phyloP scores from a whole-genome alignment of 2,888 invertebrate species.

The Lamproptera curius region DNA sequence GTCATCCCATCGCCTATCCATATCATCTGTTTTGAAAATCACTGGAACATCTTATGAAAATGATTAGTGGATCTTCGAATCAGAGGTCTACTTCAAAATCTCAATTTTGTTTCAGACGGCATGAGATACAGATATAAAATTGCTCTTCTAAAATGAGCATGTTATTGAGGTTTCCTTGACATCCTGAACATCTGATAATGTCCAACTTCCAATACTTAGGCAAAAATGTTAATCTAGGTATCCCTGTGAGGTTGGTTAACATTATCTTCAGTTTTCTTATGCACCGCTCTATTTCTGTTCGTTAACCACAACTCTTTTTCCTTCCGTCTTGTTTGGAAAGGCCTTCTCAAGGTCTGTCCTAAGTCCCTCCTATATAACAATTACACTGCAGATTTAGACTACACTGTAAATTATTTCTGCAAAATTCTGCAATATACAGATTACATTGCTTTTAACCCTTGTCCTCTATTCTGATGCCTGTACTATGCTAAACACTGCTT shows the following conservation, averaged over 20 bases:
- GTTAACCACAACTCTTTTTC: background rate
- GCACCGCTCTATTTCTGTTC: background rate
- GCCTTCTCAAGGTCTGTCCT: conserved; percentile 23
- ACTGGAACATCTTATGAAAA: conserved; percentile 1
- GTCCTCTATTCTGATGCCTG: background rate
- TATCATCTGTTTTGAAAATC: conserved; percentile 3
- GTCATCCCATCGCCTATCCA: background rate
- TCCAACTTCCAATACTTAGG: conserved; percentile 26
- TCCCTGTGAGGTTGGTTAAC: background rate
- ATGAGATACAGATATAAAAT: background rate
- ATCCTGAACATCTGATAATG: conserved; percentile 25
- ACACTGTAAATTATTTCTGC: too few species aligned
- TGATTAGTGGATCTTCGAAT: background rate
- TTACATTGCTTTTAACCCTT: conserved; percentile 20
- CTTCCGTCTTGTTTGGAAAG: conserved; percentile 21
- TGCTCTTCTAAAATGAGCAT: background rate
- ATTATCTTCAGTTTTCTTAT: too few species aligned
- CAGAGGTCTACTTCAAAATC: background rate
- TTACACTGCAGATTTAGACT: conserved; percentile 15
- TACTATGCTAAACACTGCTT: conserved; percentile 6
- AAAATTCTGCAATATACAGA: too few species aligned
- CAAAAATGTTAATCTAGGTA: conserved; percentile 21
- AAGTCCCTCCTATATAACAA: conserved; percentile 19
- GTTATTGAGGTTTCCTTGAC: conserved; percentile 20
- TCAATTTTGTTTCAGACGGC: conserved; percentile 7